phyloP scores from a whole-genome alignment of 2,113 vertebrate species.

The Anguilla rostrata region DNA sequence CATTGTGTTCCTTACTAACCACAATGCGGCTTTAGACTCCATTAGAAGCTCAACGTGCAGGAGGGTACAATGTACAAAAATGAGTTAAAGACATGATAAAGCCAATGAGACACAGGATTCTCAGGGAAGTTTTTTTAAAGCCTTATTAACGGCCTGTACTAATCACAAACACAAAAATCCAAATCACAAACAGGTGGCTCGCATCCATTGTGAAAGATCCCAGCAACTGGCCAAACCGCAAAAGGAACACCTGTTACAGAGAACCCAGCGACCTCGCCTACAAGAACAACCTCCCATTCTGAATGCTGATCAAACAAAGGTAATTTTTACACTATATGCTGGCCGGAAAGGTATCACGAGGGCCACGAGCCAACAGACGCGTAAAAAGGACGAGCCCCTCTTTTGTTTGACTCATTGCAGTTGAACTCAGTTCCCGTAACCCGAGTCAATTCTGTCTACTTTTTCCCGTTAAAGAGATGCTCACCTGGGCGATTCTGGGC shows the following conservation, averaged over 20 bases:
- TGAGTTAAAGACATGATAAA: not conserved
- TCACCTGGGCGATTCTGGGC: constrained; percentile 54
- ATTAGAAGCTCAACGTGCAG: not conserved
- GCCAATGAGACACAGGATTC: not conserved
- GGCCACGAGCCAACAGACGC: constrained; percentile 45
- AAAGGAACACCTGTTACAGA: constrained; percentile 25
- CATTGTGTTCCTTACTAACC: not conserved
- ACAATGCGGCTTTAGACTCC: not conserved
- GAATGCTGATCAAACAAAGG: constrained; percentile 58
- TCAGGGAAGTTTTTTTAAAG: not conserved
- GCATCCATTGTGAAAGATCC: not conserved
- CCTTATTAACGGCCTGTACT: not conserved
- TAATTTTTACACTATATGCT: constrained; percentile 53
- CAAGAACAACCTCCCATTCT: constrained; percentile 47
- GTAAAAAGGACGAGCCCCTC: constrained; percentile 49
- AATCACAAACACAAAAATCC: too few relatives aligned
- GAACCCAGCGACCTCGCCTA: constrained; percentile 38
- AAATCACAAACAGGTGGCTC: not conserved
- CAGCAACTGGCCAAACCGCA: constrained; percentile 9
- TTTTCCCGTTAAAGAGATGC: constrained; percentile 48
- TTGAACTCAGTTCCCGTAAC: constrained; percentile 64
- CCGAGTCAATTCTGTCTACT: constrained; percentile 62
- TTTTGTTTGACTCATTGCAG: constrained; percentile 57
- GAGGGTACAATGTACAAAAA: not conserved
- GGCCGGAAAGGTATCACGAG: constrained; percentile 45